Percentiles rank a stretch among this genome's conserved stretches.
Evolutionary conservation across 2,888 invertebrate genomes (phyloP).

Genomic region (Nematopogon swammerdamellus): DNA sequence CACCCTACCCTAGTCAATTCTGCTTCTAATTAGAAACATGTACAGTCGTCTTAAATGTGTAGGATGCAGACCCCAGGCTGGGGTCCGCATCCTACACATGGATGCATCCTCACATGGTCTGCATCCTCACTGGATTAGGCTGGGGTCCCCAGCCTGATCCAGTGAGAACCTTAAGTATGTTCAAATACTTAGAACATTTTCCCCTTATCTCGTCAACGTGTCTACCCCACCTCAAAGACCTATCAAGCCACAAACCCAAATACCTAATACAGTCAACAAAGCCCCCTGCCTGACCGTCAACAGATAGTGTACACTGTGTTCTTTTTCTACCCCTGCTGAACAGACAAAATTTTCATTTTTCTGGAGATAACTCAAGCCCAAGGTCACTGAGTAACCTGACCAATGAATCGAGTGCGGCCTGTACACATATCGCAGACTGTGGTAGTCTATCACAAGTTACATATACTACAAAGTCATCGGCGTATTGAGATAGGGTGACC

Average conservation of each 20-base stretch:
- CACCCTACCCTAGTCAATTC: no score
- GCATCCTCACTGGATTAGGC: no score
- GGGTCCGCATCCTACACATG: no score
- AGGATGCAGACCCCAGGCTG: not conserved
- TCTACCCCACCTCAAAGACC: constrained; percentile 2
- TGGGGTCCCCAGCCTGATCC: not conserved
- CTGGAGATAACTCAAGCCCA: constrained; percentile 1
- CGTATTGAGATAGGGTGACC: constrained; percentile 14
- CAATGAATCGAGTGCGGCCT: not conserved
- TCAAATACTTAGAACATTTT: constrained; percentile 1
- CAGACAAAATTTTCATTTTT: constrained; percentile 2
- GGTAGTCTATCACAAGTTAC: not conserved
- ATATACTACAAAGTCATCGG: constrained; percentile 12
- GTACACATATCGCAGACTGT: not conserved
- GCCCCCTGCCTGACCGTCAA: not conserved
- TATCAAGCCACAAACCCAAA: constrained; percentile 7
- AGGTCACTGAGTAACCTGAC: not conserved
- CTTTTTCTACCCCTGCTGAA: constrained; percentile 1
- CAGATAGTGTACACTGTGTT: not conserved
- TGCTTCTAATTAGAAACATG: constrained; percentile 4
- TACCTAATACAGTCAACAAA: not conserved
- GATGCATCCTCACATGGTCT: no score
- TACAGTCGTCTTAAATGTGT: constrained; percentile 3
- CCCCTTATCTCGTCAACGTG: constrained; percentile 1
- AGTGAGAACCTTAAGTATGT: constrained; percentile 4